These are phyloP conservation scores for Ormyrus rosae DNA, from an alignment of 2,888 invertebrate species.

Conservation along the genomic window DNA sequence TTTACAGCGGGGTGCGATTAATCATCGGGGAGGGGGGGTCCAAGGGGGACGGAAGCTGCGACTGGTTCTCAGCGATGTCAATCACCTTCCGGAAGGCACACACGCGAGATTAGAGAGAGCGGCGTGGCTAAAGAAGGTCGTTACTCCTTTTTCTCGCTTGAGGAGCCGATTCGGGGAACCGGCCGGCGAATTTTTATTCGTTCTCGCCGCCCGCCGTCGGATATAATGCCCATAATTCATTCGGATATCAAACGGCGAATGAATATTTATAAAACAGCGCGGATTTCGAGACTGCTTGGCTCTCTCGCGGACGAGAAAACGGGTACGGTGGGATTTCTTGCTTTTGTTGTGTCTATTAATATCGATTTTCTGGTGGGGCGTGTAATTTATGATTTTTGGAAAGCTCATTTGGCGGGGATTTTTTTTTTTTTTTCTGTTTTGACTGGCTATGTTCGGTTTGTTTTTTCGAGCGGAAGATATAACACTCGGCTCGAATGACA, in stretches of 20 bases:
- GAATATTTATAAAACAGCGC: not conserved
- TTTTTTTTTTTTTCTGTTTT: too few relatives aligned
- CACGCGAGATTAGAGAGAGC: not conserved
- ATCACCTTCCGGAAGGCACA: not conserved
- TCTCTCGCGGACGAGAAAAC: not conserved
- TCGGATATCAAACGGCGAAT: not conserved
- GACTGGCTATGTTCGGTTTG: too few relatives aligned
- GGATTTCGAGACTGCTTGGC: not conserved
- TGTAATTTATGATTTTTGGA: too few relatives aligned
- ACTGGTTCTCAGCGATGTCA: conserved; percentile 17
- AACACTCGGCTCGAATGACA: too few relatives aligned
- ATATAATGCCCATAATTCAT: not conserved
- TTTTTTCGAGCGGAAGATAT: too few relatives aligned
- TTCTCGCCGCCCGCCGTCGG: too few relatives aligned
- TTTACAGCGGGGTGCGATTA: conserved; percentile 21
- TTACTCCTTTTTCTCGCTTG: not conserved
- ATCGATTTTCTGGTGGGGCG: too few relatives aligned
- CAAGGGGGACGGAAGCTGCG: conserved; percentile 3
- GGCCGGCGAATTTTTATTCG: too few relatives aligned
- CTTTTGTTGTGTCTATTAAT: too few relatives aligned
- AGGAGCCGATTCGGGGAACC: too few relatives aligned
- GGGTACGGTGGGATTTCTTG: too few relatives aligned
- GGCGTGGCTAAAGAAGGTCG: not conserved
- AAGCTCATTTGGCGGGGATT: too few relatives aligned
- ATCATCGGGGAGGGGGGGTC: not conserved